phyloP scores from a whole-genome alignment of 1,140 invertebrate genomes.

The Steinernema feltiae region DNA sequence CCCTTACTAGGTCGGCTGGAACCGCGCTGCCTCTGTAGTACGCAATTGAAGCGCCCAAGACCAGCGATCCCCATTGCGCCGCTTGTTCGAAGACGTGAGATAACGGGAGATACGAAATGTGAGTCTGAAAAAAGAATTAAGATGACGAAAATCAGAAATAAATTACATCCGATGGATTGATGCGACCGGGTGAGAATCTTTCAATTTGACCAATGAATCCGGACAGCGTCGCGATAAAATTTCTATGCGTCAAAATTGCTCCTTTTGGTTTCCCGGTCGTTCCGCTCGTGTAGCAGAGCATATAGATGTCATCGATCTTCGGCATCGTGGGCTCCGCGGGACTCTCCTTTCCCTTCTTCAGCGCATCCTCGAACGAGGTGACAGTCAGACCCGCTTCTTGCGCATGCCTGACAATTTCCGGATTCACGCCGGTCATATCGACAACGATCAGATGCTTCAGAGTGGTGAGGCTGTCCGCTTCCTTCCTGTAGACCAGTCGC shows the following conservation, averaged over 20 bases:
- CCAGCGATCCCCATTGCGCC: slow-evolving; percentile 70
- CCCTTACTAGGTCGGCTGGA: slow-evolving; percentile 77
- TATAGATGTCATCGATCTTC: slow-evolving; percentile 14
- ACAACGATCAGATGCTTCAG: slow-evolving; percentile 20
- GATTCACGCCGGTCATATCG: not conserved
- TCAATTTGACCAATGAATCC: slow-evolving; percentile 68
- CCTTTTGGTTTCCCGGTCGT: slow-evolving; percentile 62
- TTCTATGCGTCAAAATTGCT: slow-evolving; percentile 61
- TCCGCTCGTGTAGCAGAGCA: slow-evolving; percentile 59
- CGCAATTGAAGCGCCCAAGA: slow-evolving; percentile 81
- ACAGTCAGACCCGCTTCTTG: slow-evolving; percentile 19
- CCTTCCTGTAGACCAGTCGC: not conserved
- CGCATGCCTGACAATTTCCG: slow-evolving; percentile 2
- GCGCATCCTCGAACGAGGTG: slow-evolving; percentile 15
- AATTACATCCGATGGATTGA: not conserved
- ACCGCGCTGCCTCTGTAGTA: slow-evolving; percentile 88
- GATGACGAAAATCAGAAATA: slow-evolving; percentile 58
- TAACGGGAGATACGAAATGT: slow-evolving; percentile 80
- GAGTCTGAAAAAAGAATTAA: not conserved
- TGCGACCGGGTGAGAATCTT: not conserved
- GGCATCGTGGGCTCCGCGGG: slow-evolving; percentile 12
- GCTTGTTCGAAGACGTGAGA: slow-evolving; percentile 75
- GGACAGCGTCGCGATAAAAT: slow-evolving; percentile 66
- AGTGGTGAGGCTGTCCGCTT: not conserved
- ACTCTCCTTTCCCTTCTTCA: slow-evolving; percentile 18